Conservation (phyloP, 2,113 vertebrate genomes). For the Neotoma lepida region DNA sequence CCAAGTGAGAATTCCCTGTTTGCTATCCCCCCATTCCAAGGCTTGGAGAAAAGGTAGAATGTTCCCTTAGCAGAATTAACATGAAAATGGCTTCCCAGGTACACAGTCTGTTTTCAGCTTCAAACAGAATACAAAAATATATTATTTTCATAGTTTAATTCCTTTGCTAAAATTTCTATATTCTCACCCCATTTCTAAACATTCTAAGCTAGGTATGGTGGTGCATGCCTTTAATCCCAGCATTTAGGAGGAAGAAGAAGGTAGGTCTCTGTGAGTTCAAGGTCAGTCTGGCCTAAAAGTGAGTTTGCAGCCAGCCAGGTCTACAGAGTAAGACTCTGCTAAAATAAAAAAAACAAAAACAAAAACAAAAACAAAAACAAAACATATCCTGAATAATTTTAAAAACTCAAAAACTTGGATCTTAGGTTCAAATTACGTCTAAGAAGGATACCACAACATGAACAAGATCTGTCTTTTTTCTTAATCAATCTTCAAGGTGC, state of each 20-base stretch:
- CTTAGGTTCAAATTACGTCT: slow-evolving; percentile 45
- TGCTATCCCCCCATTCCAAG: neutral
- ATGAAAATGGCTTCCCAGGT: slow-evolving; percentile 38
- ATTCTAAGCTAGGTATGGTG: neutral
- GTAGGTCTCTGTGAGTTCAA: neutral
- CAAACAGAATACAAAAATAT: slow-evolving; percentile 42
- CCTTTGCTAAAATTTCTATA: slow-evolving; percentile 42
- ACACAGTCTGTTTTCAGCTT: slow-evolving; percentile 27
- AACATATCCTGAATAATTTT: slow-evolving; percentile 39
- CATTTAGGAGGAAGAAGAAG: neutral
- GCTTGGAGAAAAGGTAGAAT: neutral
- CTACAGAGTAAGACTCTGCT: neutral
- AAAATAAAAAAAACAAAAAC: neutral
- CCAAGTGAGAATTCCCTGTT: neutral
- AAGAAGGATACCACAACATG: neutral
- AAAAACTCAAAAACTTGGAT: slow-evolving; percentile 44
- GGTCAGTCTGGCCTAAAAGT: neutral
- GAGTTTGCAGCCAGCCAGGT: neutral
- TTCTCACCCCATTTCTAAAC: slow-evolving; percentile 38
- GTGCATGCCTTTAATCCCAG: neutral
- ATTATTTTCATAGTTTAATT: slow-evolving; percentile 60
- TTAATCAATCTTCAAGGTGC: neutral
- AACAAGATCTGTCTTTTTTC: slow-evolving; percentile 21
- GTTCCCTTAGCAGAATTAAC: neutral
- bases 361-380: neutral